phyloP scores from a whole-genome alignment of 2,113 vertebrate genomes.

The Emydura subglobosa region DNA sequence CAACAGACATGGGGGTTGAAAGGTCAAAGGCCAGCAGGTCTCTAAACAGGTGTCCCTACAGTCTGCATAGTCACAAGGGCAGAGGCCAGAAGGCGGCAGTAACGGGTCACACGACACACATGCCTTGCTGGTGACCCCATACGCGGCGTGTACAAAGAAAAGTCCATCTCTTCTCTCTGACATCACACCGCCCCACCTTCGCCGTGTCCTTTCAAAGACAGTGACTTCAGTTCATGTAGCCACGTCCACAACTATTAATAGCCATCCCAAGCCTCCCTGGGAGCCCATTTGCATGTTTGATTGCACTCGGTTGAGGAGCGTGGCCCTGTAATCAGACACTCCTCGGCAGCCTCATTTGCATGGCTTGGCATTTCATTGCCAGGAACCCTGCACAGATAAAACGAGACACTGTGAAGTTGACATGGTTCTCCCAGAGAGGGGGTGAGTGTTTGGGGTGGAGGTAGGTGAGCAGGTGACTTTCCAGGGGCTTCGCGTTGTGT shows the following conservation, averaged over 20 bases:
- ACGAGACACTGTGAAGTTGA: background rate
- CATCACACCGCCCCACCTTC: background rate
- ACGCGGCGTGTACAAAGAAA: background rate
- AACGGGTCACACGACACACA: background rate
- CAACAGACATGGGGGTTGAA: background rate
- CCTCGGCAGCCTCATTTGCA: conserved; percentile 79
- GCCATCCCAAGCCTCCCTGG: conserved; percentile 59
- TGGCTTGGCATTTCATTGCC: conserved; percentile 77
- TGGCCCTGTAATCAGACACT: conserved; percentile 73
- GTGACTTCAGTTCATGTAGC: background rate
- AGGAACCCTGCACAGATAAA: conserved; percentile 54
- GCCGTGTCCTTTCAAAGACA: background rate
- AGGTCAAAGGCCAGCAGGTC: background rate
- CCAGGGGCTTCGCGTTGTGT: background rate
- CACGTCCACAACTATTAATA: conserved; percentile 63
- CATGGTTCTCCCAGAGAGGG: background rate
- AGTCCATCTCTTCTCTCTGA: background rate
- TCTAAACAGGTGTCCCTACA: background rate
- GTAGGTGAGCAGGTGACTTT: background rate
- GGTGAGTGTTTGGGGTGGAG: background rate
- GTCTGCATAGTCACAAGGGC: background rate
- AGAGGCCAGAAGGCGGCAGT: background rate
- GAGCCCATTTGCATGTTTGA: conserved; percentile 81
- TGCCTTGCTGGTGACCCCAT: background rate
- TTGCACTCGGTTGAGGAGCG: conserved; percentile 75